Evolutionary conservation across 2,888 invertebrate species (phyloP), one percentile per base, ranked within the genome.

Genomic region (Rhagonycha lutea): DNA sequence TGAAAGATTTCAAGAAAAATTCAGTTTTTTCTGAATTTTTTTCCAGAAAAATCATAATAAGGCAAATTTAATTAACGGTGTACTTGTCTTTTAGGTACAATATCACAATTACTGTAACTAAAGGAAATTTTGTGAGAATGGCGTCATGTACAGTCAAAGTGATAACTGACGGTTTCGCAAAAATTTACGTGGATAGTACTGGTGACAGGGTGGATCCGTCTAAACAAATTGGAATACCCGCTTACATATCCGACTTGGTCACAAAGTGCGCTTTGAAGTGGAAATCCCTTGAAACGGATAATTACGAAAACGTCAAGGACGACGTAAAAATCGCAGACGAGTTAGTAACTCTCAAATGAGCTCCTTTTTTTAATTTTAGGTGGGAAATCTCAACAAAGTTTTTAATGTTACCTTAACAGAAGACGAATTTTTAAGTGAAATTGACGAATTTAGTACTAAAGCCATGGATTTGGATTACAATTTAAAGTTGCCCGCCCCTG

Each of bases 361-460:
- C 26, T 3, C 26, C 67, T 9, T 28, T 68, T 24, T 26, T 63
- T 10, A 18, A 9, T 68, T 29, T 24, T 14, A 77, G 77, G 72
- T 71, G 11, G 77, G 77, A 28, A 71, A 74, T 14, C 18, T 77
- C n/a, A 32, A 72, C 32, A 14, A 28, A 14, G 4, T 69, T 12
- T 63, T 65, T 29, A 77, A 77, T 10, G 62, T 77, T 11, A 77
- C 72, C 3, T 2, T 72, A 29, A 69, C 12, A 14, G 72, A 74
- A 69, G 74, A 77, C 12, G 74, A 72, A 18, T 74, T 77, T 69
- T 61, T 77, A 8, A 74, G 72, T n/a, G 77, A 77, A 65, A 74
- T 77, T 18, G 77, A 77, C 28, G 77, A 77, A 61, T 77, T 65
- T 29, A 71, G 69, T 32, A 77, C 65, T 32, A 71, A 32, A 8